Evolutionary conservation across 2,797 vertebrate genomes (phyloP), one percentile per base, ranked within the genome.

Genomic region (Pseudochaenichthys georgianus): DNA sequence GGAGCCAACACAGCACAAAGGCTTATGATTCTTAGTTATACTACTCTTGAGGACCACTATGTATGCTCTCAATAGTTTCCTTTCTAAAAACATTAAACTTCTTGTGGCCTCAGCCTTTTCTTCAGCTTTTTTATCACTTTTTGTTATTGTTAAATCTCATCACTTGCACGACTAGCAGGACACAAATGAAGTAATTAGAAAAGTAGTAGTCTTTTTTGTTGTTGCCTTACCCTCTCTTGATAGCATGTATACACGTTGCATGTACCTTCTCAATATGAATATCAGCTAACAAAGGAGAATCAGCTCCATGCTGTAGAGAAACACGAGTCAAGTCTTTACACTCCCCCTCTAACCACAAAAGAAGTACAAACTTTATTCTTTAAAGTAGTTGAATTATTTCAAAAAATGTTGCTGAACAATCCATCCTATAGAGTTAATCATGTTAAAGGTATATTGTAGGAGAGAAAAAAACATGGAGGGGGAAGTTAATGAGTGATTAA

Each of bases 401-500:
- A 94, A 95, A 9, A 95, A 96, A 95, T 94, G 95, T 95, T 96
- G 96, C 96, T 95, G 96, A 96, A 95, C 95, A 94, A 96, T 96
- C 95, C 93, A 94, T 96, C 97, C 95, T 95, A 95, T 95, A 94
- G 95, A 96, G 96, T 95, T 95, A 96, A 96, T 97, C 96, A 93
- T 96, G 96, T 96, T 95, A 92, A 95, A 77, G 96, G 96, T 96
- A 96, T 95, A 96, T 96, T 95, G 67, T 96, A 95, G 95, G 94
- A 95, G 95, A 60, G 57, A 73, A 63, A 95, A 96, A 95, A 96
- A 95, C 58, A 85, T 74, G 86, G 63, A 64, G 74, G 79, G 69
- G 61, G 93, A 96, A 96, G 96, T 97, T 99, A 98, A 99, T 98
- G 96, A 98, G 96, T 98, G 97, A 99, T 98, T 99, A 99, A 98